Evolutionary conservation across 2,113 vertebrate species (phyloP), one percentile per base, ranked within the genome.

Genomic region (Mobula birostris): DNA sequence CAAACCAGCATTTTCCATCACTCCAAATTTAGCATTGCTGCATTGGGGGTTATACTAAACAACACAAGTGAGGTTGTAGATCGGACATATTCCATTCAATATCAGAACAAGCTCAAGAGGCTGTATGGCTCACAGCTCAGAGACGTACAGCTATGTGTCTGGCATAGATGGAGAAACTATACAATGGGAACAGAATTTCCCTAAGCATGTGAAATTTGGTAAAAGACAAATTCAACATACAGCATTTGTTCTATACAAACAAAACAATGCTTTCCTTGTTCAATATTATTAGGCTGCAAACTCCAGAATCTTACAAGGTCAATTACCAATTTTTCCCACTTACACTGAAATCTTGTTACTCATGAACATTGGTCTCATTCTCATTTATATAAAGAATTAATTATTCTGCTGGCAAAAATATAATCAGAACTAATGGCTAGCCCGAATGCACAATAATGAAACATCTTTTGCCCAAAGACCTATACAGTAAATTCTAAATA

Each of bases 391-490:
- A 74, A 76, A 29, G 70, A 9, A 74, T 93, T 21, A 74, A 76
- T 74, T 36, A 56, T 93, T 8, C 36, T 48, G 68, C 11, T 93
- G 36, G 5, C n/a, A 76, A 56, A 72, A 72, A 72, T 19, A 70
- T 74, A 40, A 74, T 74, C 91, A 93, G 91, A 15, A 66, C 61
- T 56, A 74, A 93, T 12, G 48, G 21, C 36, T 36, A 92, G 90
- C 27, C 91, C 66, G 85, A 93, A 93, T 27, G 11, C 21, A 48
- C 27, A 56, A 72, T 56, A 93, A 74, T 74, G 40, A 93, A 93
- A 93, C 70, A 93, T 74, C 91, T 93, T 74, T 93, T 19, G 27
- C 91, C 91, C 68, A 36, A 92, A 72, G 90, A 66, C 90, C 9
- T 36, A 92, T 27, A n/a, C 29, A 40, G 68, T 14, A 72, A 92